Conservation (phyloP, 2,113 vertebrate species). For the Myocastor coypus region DNA sequence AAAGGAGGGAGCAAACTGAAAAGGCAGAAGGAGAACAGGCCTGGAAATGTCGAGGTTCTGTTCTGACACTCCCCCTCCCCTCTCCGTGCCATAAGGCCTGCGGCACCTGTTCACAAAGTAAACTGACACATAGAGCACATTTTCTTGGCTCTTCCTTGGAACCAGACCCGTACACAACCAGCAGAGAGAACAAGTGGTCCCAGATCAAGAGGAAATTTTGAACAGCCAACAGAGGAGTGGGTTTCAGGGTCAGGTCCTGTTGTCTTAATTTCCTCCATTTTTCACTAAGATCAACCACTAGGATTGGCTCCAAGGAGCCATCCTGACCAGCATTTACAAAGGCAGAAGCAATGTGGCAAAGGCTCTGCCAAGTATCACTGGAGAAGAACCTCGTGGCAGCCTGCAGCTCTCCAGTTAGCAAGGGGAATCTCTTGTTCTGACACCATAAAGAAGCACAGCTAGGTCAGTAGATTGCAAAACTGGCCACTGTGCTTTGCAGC, state of each 20-base stretch:
- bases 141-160: conserved; percentile 67
- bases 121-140: conserved; percentile 69
- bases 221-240: neutral
- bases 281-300: neutral
- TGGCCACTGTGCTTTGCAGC: neutral
- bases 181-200: neutral
- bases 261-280: neutral
- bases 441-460: neutral
- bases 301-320: neutral
- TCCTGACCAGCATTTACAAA: neutral
- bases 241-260: neutral
- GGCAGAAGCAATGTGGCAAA: accelerated
- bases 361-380: neutral
- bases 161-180: conserved; percentile 58
- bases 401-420: neutral
- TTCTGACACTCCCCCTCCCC: neutral
- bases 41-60: conserved; percentile 23
- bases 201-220: neutral
- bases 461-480: neutral
- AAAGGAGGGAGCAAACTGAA: neutral
- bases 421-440: neutral
- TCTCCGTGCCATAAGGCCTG: neutral
- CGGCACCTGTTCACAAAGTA: conserved; percentile 79
- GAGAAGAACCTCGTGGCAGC: accelerated
- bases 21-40: conserved; percentile 1